These are phyloP conservation scores for Trypoxylon attenuatum DNA, from an alignment of 2,888 invertebrate species.

Conservation along the genomic window DNA sequence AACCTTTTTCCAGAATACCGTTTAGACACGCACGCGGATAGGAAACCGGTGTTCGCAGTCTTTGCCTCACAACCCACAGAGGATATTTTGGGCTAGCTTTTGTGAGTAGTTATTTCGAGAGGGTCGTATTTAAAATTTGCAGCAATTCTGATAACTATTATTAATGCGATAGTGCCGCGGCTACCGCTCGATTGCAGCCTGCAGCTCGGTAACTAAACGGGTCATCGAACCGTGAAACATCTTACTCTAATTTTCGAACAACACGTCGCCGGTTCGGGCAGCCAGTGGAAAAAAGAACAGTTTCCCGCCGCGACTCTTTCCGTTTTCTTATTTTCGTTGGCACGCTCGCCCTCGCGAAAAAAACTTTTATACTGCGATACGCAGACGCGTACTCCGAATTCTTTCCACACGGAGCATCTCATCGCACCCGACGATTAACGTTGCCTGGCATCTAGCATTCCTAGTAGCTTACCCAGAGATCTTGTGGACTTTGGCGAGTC, in stretches of 20 bases:
- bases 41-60: conserved; percentile 29
- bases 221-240: conserved; percentile 39
- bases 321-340: conserved; percentile 33
- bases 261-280: not conserved
- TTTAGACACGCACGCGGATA: conserved; percentile 19
- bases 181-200: conserved; percentile 18
- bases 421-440: conserved; percentile 40
- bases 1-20: conserved; percentile 31
- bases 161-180: conserved; percentile 21
- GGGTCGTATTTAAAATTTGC: conserved; percentile 42
- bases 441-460: conserved; percentile 10
- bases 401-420: not conserved
- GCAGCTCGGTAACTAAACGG: conserved; percentile 9
- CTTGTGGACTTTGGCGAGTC: conserved; percentile 5
- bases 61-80: conserved; percentile 4
- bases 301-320: not conserved
- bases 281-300: not conserved
- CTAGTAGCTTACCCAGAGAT: conserved; percentile 16
- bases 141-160: conserved; percentile 26
- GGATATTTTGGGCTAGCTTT: conserved; percentile 42
- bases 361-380: conserved; percentile 23
- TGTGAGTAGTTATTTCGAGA: conserved; percentile 48
- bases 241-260: conserved; percentile 8
- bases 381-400: conserved; percentile 16
- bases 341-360: conserved; percentile 7